These are phyloP conservation scores for Mayetiola destructor DNA, from an alignment of 2,888 invertebrate genomes.

Conservation along the genomic window DNA sequence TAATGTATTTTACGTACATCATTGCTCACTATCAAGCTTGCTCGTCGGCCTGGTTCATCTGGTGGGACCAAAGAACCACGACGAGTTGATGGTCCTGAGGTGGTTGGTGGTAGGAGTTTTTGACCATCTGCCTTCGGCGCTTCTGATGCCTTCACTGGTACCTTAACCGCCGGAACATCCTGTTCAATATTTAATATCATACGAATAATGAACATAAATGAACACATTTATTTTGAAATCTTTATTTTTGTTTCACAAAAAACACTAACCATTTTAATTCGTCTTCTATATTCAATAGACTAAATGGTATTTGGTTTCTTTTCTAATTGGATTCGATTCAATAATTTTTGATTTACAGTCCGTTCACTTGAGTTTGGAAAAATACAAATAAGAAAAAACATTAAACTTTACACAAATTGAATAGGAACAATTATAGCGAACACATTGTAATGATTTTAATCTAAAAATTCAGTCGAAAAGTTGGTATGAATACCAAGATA, in stretches of 20 bases:
- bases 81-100: not conserved
- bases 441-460: not conserved
- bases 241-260: not conserved
- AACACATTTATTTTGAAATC: not conserved
- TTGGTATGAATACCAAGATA: not conserved
- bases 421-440: not conserved
- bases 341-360: not conserved
- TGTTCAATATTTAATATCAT: conserved; percentile 2
- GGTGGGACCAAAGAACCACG: not conserved
- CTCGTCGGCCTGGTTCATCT: conserved; percentile 1
- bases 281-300: not conserved
- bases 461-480: not conserved
- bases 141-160: not conserved
- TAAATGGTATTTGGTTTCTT: not conserved
- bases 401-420: not conserved
- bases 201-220: not conserved
- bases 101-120: no score
- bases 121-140: not conserved
- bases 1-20: not conserved
- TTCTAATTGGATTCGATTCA: not conserved
- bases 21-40: conserved; percentile 7
- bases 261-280: conserved; percentile 10
- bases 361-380: not conserved
- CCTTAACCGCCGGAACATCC: not conserved
- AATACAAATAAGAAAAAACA: not conserved